These are phyloP conservation scores for Metalampra italica DNA, from an alignment of 2,888 invertebrate species.

Conservation along the genomic window DNA sequence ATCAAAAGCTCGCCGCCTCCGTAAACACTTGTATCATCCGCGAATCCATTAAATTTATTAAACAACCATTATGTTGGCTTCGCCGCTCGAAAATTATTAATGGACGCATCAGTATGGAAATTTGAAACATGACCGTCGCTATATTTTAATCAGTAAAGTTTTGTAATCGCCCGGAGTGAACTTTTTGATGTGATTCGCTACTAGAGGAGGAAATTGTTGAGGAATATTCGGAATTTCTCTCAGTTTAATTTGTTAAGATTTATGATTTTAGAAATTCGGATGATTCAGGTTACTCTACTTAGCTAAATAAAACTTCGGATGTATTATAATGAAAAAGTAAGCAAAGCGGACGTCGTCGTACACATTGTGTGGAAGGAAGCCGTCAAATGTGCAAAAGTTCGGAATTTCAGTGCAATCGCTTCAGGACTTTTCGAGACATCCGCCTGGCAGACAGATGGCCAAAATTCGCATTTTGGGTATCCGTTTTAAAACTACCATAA, in stretches of 20 bases:
- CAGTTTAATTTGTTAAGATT: neutral
- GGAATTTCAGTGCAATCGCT: no score
- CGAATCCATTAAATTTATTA: conserved; percentile 55
- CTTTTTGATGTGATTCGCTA: neutral
- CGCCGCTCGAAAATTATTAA: conserved; percentile 30
- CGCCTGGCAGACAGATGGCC: no score
- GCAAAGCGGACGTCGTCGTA: no score
- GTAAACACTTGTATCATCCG: conserved; percentile 23
- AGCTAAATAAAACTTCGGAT: no score
- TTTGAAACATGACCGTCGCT: conserved; percentile 13
- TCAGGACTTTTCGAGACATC: no score
- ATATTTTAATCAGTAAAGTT: conserved; percentile 11
- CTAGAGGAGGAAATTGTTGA: neutral
- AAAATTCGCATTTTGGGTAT: no score
- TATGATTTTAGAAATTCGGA: neutral
- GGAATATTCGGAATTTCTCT: neutral
- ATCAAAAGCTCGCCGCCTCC: conserved; percentile 32
- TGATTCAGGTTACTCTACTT: no score
- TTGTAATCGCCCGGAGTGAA: conserved; percentile 7
- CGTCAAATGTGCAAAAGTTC: no score
- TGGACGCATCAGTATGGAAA: conserved; percentile 23
- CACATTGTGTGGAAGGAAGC: no score
- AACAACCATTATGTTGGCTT: conserved; percentile 41
- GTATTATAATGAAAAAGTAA: no score
- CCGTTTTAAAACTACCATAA: no score